Conservation (phyloP, 2,113 vertebrate genomes). For the Dicentrarchus labrax region DNA sequence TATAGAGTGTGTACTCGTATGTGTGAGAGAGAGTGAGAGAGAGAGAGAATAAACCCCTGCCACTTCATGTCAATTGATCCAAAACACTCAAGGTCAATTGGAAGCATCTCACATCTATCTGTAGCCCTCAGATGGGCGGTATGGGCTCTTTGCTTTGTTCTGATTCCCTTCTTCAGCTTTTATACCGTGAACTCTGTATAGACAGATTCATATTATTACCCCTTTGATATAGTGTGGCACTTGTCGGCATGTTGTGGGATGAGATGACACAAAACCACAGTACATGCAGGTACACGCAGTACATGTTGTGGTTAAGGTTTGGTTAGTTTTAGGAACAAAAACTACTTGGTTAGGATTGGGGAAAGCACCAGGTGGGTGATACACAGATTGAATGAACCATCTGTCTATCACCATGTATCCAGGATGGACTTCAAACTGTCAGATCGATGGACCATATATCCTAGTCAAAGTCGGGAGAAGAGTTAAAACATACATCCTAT, state of each 20-base stretch:
- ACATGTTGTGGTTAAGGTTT: no score
- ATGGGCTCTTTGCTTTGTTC: slow-evolving; percentile 22
- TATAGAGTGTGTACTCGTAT: not conserved
- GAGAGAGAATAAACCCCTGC: slow-evolving; percentile 27
- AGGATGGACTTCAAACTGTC: no score
- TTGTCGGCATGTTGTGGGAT: slow-evolving; percentile 28
- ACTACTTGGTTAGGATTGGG: no score
- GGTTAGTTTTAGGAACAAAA: no score
- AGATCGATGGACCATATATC: no score
- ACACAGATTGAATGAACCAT: no score
- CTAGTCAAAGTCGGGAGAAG: no score
- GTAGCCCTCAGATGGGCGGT: slow-evolving; percentile 32
- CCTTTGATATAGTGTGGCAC: slow-evolving; percentile 31
- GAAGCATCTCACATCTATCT: slow-evolving; percentile 46
- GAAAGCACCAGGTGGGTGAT: no score
- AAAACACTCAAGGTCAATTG: slow-evolving; percentile 56
- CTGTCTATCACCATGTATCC: no score
- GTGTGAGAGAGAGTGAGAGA: not conserved
- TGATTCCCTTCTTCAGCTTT: slow-evolving; percentile 49
- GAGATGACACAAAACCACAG: slow-evolving; percentile 1
- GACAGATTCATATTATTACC: slow-evolving; percentile 53
- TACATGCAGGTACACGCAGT: slow-evolving; percentile 3
- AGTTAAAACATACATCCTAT: no score
- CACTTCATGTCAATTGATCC: slow-evolving; percentile 50
- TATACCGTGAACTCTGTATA: slow-evolving; percentile 29